Conservation (phyloP, 2,797 vertebrate species). For the Darevskia mixta region DNA sequence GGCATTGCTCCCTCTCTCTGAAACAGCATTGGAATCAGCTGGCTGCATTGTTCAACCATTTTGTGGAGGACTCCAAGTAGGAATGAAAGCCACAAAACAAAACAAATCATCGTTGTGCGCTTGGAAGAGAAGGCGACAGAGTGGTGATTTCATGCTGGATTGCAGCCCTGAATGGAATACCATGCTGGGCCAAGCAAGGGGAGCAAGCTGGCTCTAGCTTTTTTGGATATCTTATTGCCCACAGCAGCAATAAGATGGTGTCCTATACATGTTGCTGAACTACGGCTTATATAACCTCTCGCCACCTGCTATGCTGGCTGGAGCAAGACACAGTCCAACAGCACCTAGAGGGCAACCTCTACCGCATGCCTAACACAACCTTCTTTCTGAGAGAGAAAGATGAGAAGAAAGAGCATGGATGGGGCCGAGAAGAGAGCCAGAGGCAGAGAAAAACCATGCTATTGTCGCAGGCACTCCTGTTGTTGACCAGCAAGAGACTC, state of each 20-base stretch:
- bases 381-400: too few relatives aligned
- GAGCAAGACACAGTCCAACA: neutral
- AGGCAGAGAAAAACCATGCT: neutral
- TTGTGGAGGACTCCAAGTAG: conserved; percentile 60
- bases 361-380: too few relatives aligned
- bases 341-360: neutral
- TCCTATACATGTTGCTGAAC: neutral
- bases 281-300: neutral
- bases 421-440: neutral
- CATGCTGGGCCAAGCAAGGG: neutral
- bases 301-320: neutral
- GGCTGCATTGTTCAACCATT: conserved; percentile 67
- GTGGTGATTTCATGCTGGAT: conserved; percentile 32
- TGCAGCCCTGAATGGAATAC: neutral
- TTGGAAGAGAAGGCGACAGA: conserved; percentile 1
- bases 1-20: conserved; percentile 66
- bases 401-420: neutral
- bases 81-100: conserved; percentile 44
- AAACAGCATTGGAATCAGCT: conserved; percentile 75
- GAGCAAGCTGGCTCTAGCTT: neutral
- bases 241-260: neutral
- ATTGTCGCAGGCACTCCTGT: too few relatives aligned
- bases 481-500: too few relatives aligned
- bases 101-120: conserved; percentile 51
- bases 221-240: neutral